phyloP scores from a whole-genome alignment of 2,888 invertebrate genomes.

The Odontocerum albicorne region DNA sequence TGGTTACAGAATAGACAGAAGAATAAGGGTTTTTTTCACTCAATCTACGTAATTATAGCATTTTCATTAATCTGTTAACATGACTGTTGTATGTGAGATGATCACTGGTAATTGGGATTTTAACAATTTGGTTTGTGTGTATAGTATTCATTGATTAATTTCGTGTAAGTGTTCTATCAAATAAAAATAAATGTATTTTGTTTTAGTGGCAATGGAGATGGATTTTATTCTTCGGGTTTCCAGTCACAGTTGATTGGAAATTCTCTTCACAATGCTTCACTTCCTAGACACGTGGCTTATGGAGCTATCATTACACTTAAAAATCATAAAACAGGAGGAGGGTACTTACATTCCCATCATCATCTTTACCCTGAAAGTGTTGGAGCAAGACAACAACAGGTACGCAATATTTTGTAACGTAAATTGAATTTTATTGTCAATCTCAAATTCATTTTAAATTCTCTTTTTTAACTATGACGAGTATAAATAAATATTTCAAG shows the following conservation, averaged over 20 bases:
- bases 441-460: not conserved
- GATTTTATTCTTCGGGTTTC: conserved; percentile 95
- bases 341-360: conserved; percentile 94
- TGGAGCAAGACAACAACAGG: conserved; percentile 92
- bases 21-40: too few relatives aligned
- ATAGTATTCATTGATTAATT: too few relatives aligned
- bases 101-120: too few relatives aligned
- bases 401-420: conserved; percentile 41
- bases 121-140: too few relatives aligned
- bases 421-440: not conserved
- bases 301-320: conserved; percentile 88
- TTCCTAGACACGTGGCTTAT: conserved; percentile 87
- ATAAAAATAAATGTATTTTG: conserved; percentile 27
- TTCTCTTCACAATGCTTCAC: conserved; percentile 88
- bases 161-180: too few relatives aligned
- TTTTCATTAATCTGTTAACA: too few relatives aligned
- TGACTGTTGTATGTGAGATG: too few relatives aligned
- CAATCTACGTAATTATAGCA: too few relatives aligned
- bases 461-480: too few relatives aligned
- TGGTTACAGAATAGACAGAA: too few relatives aligned
- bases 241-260: conserved; percentile 92
- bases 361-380: conserved; percentile 91
- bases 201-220: conserved; percentile 90
- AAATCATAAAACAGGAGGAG: conserved; percentile 93
- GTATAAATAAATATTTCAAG: too few relatives aligned